Conservation (phyloP, 2,888 invertebrate species). For the Chaetogeoica ovagalla region DNA sequence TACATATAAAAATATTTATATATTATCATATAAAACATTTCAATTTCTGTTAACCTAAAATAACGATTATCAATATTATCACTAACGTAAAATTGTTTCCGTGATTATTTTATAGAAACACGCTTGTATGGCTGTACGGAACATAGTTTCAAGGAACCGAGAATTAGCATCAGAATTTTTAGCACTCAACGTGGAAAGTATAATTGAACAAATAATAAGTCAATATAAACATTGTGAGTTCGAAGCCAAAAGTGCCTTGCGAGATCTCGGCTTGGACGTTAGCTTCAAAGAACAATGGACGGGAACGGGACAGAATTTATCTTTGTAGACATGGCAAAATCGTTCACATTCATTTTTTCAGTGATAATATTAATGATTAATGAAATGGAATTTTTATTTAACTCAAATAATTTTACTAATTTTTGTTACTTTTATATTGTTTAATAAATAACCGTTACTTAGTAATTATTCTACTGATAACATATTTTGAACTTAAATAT, state of each 20-base stretch:
- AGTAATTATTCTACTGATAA: not conserved
- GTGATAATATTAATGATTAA: conserved; percentile 9
- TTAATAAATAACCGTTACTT: conserved; percentile 21
- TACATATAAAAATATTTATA: no score
- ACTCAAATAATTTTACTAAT: conserved; percentile 4
- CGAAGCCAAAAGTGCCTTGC: conserved; percentile 52
- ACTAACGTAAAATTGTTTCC: not conserved
- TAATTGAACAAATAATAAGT: conserved; percentile 45
- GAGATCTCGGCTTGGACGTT: conserved; percentile 53
- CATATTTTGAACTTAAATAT: no score
- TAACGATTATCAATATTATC: no score
- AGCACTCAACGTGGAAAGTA: conserved; percentile 40
- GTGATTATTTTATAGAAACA: conserved; percentile 39
- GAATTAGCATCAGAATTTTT: conserved; percentile 51
- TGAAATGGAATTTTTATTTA: not conserved
- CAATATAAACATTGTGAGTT: conserved; percentile 50
- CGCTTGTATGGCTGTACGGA: conserved; percentile 52
- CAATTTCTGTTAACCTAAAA: no score
- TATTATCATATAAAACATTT: no score
- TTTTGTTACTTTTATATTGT: conserved; percentile 34
- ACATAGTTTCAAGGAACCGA: conserved; percentile 53
- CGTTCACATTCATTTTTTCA: not conserved
- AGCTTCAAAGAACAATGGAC: conserved; percentile 53
- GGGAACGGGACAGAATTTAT: conserved; percentile 43
- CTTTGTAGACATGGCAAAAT: not conserved